Evolutionary conservation across 2,113 vertebrate species (phyloP), one percentile per base, ranked within the genome.

Genomic region (Symphodus melops): DNA sequence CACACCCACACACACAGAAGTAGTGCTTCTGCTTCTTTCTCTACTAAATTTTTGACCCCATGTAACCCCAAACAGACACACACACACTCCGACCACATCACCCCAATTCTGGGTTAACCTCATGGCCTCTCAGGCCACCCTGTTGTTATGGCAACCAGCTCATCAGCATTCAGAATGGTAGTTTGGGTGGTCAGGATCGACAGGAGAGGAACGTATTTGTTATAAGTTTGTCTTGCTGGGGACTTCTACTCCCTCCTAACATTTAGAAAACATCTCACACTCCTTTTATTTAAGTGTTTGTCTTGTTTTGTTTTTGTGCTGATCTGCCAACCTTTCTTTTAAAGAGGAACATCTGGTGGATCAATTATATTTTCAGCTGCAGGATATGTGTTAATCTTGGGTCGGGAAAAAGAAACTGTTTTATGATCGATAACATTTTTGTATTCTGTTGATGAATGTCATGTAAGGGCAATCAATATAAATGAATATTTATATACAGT

Each of bases 381-480:
- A 58, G 49, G 59, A 39, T 39, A 84, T 64, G 17, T 74, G 46
- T 72, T 57, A 21, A 44, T 83, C 8, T 68, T 51, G 54, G 41
- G 8, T 72, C 77, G 53, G 80, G 54, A 17, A 52, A 25, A 51
- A 13, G 8, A 41, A 65, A 3, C 52, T 56, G 10, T 74, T 81
- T 8, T 66, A 80, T n/a, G n/a, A n/a, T 28, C 3, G 46, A 1
- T 54, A 6, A 42, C 41, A 11, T 76, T 60, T 63, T 56, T 13
- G 14, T 57, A 21, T 58, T 64, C 9, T 23, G 37, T 69, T 58
- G 23, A 75, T 51, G 48, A 51, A 51, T 51, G 13, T 79, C 72
- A 79, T 69, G 44, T 80, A 78, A 87, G 84, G 82, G 89, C 87
- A 93, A 85, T 93, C 90, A 72, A 28, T 74, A 80, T 68, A 84